These are phyloP conservation scores for Thamnophis elegans DNA, from an alignment of 2,797 vertebrate genomes.

Conservation along the genomic window DNA sequence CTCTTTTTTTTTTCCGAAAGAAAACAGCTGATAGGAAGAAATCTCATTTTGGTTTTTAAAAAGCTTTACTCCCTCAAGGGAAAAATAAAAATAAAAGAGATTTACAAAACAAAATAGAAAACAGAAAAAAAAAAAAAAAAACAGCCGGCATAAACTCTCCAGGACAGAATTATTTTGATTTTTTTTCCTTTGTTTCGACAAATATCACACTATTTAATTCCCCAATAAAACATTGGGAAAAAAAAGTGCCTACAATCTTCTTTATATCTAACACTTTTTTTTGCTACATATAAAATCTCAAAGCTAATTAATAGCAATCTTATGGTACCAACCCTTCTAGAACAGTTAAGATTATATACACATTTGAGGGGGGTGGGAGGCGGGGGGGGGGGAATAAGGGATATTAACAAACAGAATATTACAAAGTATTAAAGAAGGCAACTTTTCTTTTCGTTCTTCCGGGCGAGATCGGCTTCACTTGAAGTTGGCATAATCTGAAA, in stretches of 20 bases:
- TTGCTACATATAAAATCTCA: slow-evolving; percentile 94
- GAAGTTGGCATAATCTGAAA: slow-evolving; percentile 99
- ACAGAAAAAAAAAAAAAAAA: background rate
- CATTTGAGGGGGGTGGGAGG: slow-evolving; percentile 67
- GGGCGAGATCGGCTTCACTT: slow-evolving; percentile 76
- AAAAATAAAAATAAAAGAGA: slow-evolving; percentile 42
- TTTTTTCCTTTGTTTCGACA: slow-evolving; percentile 51
- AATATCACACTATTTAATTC: slow-evolving; percentile 81
- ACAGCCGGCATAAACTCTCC: slow-evolving; percentile 63
- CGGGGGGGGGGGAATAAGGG: slow-evolving; percentile 70
- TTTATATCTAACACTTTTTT: slow-evolving; percentile 72
- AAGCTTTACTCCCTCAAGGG: slow-evolving; percentile 61
- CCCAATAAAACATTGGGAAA: slow-evolving; percentile 79
- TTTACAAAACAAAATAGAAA: slow-evolving; percentile 57
- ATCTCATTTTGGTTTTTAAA: slow-evolving; percentile 40
- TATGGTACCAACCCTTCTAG: slow-evolving; percentile 86
- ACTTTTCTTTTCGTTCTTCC: slow-evolving; percentile 73
- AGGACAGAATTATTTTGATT: slow-evolving; percentile 54
- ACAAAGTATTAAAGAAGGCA: slow-evolving; percentile 99
- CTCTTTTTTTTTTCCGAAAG: slow-evolving; percentile 38
- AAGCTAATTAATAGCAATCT: slow-evolving; percentile 88
- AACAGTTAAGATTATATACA: slow-evolving; percentile 92
- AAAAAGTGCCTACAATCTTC: slow-evolving; percentile 72
- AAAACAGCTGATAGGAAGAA: slow-evolving; percentile 33
- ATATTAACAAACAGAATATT: slow-evolving; percentile 97